Conservation (phyloP, 2,113 vertebrate genomes). For the Athene cunicularia region DNA sequence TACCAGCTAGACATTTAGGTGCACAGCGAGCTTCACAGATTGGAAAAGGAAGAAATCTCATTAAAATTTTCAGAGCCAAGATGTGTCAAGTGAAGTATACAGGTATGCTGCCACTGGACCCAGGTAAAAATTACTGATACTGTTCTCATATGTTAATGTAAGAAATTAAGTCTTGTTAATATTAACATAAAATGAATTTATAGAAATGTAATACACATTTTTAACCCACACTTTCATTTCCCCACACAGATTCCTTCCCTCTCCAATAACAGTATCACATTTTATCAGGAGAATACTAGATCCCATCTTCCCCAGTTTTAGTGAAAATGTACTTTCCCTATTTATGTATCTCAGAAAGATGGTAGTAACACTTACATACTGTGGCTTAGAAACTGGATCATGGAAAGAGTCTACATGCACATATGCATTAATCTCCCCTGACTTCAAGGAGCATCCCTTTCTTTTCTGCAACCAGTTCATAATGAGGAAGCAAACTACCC, state of each 20-base stretch:
- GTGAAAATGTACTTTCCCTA: neutral
- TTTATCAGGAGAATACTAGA: neutral
- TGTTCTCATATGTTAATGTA: neutral
- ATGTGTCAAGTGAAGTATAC: neutral
- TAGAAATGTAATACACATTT: neutral
- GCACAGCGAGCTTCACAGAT: neutral
- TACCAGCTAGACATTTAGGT: neutral
- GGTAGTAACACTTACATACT: neutral
- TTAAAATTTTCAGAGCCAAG: neutral
- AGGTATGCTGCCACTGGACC: neutral
- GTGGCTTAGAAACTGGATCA: neutral
- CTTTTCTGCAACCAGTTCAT: neutral
- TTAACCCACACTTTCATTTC: neutral
- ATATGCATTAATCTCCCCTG: neutral
- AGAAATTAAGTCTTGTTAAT: neutral
- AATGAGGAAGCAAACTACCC: fast-evolving
- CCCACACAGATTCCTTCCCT: neutral
- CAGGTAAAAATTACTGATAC: neutral
- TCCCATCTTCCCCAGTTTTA: neutral
- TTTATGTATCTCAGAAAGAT: neutral
- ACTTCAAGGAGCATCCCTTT: neutral
- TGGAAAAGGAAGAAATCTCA: neutral
- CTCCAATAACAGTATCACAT: neutral
- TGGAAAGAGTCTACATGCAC: neutral
- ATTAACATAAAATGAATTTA: neutral